A percentile compares a stretch with the other conserved stretches of the same genome.
Evolutionary conservation across 2,113 vertebrate species (phyloP).

Genomic region (Corythornis vintsioides): DNA sequence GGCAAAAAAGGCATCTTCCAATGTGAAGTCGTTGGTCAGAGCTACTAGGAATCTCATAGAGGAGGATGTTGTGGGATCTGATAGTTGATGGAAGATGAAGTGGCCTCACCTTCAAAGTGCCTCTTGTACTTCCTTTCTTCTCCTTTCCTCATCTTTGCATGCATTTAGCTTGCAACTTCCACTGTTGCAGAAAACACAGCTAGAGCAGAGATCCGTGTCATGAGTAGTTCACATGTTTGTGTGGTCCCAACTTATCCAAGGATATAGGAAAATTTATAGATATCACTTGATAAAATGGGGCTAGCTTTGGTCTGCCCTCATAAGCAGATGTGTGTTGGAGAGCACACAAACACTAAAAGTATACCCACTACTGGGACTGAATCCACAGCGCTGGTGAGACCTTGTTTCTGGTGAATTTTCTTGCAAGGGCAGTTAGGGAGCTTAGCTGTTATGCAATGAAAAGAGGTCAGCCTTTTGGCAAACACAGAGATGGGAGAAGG

Average conservation of each 20-base stretch:
- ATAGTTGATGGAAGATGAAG: not conserved
- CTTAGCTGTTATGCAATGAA: not conserved
- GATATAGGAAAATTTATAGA: not conserved
- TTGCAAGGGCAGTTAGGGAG: not conserved
- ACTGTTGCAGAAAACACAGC: not conserved
- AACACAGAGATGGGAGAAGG: rapidly evolving
- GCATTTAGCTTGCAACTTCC: not conserved
- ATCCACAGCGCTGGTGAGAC: not conserved
- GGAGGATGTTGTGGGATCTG: not conserved
- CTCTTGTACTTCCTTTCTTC: not conserved
- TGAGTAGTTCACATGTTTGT: not conserved
- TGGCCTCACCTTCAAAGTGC: not conserved
- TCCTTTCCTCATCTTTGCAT: not conserved
- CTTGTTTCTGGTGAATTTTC: not conserved
- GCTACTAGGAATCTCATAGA: not conserved
- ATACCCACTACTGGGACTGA: not conserved
- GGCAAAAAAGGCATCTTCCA: not conserved
- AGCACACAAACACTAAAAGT: not conserved
- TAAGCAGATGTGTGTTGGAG: not conserved
- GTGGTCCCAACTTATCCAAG: not conserved
- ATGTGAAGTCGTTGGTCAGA: not conserved
- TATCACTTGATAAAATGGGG: not conserved
- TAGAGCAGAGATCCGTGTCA: not conserved
- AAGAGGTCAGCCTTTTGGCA: not conserved
- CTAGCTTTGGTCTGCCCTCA: not conserved